phyloP scores from a whole-genome alignment of 2,797 vertebrate genomes.

The Cottoperca gobio region DNA sequence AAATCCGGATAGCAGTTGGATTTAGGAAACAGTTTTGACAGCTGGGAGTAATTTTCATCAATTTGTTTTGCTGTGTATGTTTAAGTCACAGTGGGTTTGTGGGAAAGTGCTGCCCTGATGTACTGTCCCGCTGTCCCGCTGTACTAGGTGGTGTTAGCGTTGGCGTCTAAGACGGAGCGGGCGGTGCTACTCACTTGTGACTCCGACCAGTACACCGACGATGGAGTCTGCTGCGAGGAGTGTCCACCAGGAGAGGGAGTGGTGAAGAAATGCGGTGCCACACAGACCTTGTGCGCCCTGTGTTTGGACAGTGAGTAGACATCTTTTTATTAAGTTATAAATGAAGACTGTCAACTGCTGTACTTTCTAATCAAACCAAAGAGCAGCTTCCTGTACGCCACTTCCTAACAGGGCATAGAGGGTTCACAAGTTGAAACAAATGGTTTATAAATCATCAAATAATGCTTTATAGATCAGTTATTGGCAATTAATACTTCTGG shows the following conservation, averaged over 20 bases:
- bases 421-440: neutral
- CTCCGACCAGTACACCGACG: constrained; percentile 81
- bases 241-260: constrained; percentile 94
- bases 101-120: constrained; percentile 16
- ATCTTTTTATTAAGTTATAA: neutral
- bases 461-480: too few relatives aligned
- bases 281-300: constrained; percentile 91
- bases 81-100: neutral
- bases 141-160: constrained; percentile 82
- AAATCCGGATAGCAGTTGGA: constrained; percentile 36
- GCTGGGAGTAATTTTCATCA: constrained; percentile 68
- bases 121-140: constrained; percentile 6
- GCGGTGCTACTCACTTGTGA: constrained; percentile 80
- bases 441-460: neutral
- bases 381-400: neutral
- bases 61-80: constrained; percentile 42
- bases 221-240: constrained; percentile 89
- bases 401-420: neutral
- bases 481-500: too few relatives aligned
- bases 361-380: neutral
- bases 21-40: constrained; percentile 45
- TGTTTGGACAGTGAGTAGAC: constrained; percentile 96
- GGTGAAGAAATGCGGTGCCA: constrained; percentile 84
- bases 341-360: neutral
- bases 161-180: constrained; percentile 78